Base-by-base conservation (phyloP, 1,140 invertebrate genomes). In the Drosophila bifasciata region DNA sequence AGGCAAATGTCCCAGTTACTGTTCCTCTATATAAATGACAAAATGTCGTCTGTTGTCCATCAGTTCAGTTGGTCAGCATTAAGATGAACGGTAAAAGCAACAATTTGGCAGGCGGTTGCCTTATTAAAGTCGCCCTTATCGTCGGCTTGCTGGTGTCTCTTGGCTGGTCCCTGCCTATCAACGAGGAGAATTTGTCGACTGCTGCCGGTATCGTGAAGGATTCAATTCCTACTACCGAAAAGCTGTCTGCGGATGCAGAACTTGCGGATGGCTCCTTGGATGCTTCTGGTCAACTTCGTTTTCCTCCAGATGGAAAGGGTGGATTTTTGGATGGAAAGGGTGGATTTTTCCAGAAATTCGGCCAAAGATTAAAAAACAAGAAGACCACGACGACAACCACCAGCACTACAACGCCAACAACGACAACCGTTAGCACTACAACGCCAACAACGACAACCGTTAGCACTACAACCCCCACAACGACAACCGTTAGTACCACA, bases 341-440 rank as follows among this genome's bases (percentile, higher is more conserved):
- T 0, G 50, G 43, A 15, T 68, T 68, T 15, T 68, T 68, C 11
- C 32, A 57, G 4, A 64, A 15, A 36, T 64, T 50, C 6, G 70
- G 70, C 0, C 45, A 74, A 36, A 64, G 57, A 8, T 41, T 74
- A 5, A 74, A 32, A 15, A 46, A 64, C 7, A 74, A 74, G 21
- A 46, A 17, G 51, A 55, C 5, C 1, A 13, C 45, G 6, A 15
- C 32, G 8, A 41, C 19, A 1, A 57, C 53, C 0, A 69, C 63
- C 0, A 39, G 19, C 1, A 41, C 52, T 0, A 48, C 66, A 0
- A 51, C 64, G 4, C 46, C 28, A 1, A 36, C 56, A 6, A 60
- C 17, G 6, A 32, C 1, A 8, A 3, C 45, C 52, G 3, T 0
- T 6, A 3, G 8, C 0, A 41, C 19, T 23, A 6, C 16, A n/a